Percentiles rank a stretch among this genome's conserved stretches.
Evolutionary conservation across 2,797 vertebrate genomes (phyloP).

Genomic region (Oceanodroma leucorhoa): DNA sequence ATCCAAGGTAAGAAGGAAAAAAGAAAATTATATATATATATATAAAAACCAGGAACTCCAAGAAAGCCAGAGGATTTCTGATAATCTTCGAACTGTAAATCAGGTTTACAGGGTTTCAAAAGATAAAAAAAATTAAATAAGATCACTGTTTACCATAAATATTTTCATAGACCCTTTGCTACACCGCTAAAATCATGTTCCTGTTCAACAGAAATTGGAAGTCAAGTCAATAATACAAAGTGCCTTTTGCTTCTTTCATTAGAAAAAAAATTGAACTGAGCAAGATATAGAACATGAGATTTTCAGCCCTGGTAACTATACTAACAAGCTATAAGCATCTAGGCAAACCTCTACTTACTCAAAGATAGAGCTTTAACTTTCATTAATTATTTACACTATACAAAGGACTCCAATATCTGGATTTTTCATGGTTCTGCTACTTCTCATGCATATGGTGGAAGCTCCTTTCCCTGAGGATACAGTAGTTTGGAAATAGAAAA

Average conservation of each 20-base stretch:
- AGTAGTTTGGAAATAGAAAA: not conserved
- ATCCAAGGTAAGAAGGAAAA: constrained; percentile 61
- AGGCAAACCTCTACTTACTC: not conserved
- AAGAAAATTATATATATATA: not conserved
- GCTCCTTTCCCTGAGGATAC: not conserved
- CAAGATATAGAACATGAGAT: not conserved
- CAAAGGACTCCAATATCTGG: not conserved
- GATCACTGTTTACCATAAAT: not conserved
- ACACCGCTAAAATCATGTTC: not conserved
- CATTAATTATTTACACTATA: not conserved
- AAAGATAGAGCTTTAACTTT: not conserved
- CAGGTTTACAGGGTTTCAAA: constrained; percentile 46
- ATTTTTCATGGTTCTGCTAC: not conserved
- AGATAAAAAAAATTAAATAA: not conserved
- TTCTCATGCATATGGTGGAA: not conserved
- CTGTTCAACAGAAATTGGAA: not conserved
- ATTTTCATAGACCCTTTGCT: not conserved
- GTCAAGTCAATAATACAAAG: not conserved
- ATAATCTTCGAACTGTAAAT: constrained; percentile 77
- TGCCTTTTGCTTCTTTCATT: constrained; percentile 27
- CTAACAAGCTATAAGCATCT: not conserved
- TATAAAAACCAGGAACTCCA: constrained; percentile 53
- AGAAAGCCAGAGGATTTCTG: constrained; percentile 67
- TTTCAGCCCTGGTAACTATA: constrained; percentile 20
- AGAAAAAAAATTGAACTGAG: not conserved